Percentiles rank a stretch among this genome's conserved stretches.
These are phyloP conservation scores for Sebastes taczanowskii DNA, from an alignment of 2,797 vertebrate species.

Conservation along the genomic window DNA sequence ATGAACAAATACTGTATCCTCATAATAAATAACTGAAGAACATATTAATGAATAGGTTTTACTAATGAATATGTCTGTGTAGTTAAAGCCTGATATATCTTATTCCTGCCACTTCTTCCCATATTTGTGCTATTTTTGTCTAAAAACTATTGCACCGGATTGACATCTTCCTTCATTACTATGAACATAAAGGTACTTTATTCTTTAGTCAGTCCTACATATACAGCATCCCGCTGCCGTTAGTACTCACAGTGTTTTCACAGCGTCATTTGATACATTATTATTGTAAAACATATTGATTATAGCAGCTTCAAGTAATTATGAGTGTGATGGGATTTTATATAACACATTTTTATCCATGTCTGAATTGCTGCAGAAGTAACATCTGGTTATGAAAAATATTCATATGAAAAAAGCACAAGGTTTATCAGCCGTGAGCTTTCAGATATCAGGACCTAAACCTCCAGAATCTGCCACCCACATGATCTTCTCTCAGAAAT, in stretches of 20 bases:
- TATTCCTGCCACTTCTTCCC: not conserved
- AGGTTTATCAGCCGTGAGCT: not conserved
- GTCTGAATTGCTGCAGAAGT: not conserved
- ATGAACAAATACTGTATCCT: too few species aligned
- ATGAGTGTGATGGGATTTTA: not conserved
- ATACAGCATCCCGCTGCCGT: not conserved
- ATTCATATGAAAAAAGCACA: not conserved
- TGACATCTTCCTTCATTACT: not conserved
- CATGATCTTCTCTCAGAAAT: not conserved
- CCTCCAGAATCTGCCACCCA: not conserved
- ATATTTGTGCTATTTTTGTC: not conserved
- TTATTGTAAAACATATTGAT: not conserved
- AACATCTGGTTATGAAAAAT: not conserved
- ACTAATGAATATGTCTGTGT: not conserved
- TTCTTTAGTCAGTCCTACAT: not conserved
- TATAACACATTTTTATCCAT: not conserved
- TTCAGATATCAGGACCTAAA: slow-evolving; percentile 4
- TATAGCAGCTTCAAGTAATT: not conserved
- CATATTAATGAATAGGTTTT: not conserved
- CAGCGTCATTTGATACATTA: not conserved
- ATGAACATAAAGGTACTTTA: not conserved
- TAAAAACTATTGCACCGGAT: not conserved
- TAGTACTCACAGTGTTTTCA: not conserved
- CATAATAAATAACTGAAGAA: too few species aligned
- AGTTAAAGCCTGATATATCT: not conserved